phyloP scores from a whole-genome alignment of 2,888 invertebrate species.

The Zaprionus bogoriensis region DNA sequence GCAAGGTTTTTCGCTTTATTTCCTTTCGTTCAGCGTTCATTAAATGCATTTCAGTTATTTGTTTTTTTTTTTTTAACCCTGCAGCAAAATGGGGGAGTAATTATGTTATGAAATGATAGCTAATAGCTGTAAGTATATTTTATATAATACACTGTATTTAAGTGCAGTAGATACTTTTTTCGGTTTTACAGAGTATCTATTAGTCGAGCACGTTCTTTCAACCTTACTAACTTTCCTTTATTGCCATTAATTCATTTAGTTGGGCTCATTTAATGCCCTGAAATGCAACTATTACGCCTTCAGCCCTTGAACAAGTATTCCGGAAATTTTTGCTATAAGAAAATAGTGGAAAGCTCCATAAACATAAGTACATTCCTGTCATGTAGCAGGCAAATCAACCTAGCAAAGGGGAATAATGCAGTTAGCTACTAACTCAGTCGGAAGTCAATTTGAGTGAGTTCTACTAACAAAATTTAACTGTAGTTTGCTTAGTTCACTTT shows the following conservation, averaged over 20 bases:
- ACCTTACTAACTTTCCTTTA: background rate
- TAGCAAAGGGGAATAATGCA: no score
- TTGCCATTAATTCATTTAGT: conserved; percentile 42
- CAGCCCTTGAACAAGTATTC: conserved; percentile 7
- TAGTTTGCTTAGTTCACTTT: background rate
- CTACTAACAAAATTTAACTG: background rate
- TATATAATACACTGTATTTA: background rate
- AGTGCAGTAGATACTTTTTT: background rate
- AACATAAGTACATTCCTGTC: no score
- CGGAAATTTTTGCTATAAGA: background rate
- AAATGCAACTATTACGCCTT: conserved; percentile 24
- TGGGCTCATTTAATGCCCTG: conserved; percentile 27
- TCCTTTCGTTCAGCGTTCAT: conserved; percentile 24
- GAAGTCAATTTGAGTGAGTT: no score
- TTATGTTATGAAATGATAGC: background rate
- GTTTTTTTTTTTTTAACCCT: background rate
- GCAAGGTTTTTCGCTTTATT: conserved; percentile 39
- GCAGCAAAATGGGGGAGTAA: background rate
- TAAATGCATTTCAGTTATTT: conserved; percentile 23
- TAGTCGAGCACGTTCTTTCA: background rate
- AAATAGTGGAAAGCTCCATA: background rate
- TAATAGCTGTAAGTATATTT: background rate
- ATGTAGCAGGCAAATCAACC: no score
- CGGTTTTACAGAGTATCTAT: background rate
- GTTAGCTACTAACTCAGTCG: background rate